Conservation (phyloP, 2,888 invertebrate species). For the Prosapia bicincta region DNA sequence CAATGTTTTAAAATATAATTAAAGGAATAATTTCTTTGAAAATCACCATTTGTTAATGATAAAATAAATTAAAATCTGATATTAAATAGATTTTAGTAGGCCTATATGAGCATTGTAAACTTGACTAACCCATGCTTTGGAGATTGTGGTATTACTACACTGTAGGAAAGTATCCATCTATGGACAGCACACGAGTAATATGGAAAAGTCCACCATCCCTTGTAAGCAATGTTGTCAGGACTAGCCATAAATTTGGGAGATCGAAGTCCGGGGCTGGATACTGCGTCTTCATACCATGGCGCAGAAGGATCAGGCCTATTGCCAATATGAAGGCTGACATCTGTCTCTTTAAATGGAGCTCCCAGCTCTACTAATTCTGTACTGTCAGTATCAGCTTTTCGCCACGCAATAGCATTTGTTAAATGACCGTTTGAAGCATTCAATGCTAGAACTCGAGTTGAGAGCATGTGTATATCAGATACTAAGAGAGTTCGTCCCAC, state of each 20-base stretch:
- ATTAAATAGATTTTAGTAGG: too few species aligned
- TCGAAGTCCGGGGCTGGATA: conserved; percentile 56
- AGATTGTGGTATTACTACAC: conserved; percentile 60
- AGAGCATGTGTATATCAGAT: conserved; percentile 55
- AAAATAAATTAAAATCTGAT: too few species aligned
- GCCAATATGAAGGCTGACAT: conserved; percentile 52
- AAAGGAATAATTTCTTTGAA: too few species aligned
- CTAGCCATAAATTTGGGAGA: conserved; percentile 68
- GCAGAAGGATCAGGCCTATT: conserved; percentile 59
- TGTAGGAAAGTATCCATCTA: conserved; percentile 83
- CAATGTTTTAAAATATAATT: too few species aligned
- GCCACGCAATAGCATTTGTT: conserved; percentile 59
- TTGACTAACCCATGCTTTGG: conserved; percentile 50
- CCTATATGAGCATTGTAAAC: too few species aligned
- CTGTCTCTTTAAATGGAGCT: conserved; percentile 33
- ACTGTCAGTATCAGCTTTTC: conserved; percentile 50
- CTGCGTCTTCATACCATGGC: conserved; percentile 69
- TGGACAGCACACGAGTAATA: conserved; percentile 78
- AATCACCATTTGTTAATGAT: too few species aligned
- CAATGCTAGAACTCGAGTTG: conserved; percentile 58
- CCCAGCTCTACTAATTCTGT: conserved; percentile 53
- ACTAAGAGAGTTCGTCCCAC: conserved; percentile 68
- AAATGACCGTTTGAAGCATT: conserved; percentile 59
- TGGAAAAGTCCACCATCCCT: conserved; percentile 86
- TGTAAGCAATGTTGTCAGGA: conserved; percentile 58